phyloP scores from a whole-genome alignment of 2,888 invertebrate species.

The Agrotis clavis region DNA sequence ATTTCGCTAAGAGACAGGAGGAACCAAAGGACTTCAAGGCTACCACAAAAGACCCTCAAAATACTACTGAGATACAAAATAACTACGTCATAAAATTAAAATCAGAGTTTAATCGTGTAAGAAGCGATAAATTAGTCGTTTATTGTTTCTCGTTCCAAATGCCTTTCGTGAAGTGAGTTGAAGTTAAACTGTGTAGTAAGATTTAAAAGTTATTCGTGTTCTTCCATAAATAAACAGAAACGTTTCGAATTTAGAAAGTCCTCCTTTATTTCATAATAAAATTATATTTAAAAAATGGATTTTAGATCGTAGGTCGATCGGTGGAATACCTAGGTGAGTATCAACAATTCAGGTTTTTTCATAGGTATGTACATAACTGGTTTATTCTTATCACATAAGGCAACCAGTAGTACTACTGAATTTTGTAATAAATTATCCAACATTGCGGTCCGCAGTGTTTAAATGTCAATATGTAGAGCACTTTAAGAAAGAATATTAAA shows the following conservation, averaged over 20 bases:
- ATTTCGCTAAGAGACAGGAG: constrained; percentile 59
- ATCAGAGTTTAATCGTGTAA: constrained; percentile 11
- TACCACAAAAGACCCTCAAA: constrained; percentile 47
- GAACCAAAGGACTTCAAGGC: constrained; percentile 61
- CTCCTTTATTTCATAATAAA: background rate
- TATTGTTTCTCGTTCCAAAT: constrained; percentile 9
- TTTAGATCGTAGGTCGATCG: background rate
- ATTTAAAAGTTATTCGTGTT: no score
- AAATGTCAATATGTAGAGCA: constrained; percentile 84
- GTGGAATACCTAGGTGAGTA: no score
- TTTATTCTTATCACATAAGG: constrained; percentile 32
- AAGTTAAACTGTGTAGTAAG: background rate
- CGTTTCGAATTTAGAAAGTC: no score
- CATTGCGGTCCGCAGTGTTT: constrained; percentile 43
- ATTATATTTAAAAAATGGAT: background rate
- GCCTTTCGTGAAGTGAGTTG: background rate
- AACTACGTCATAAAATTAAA: constrained; percentile 22
- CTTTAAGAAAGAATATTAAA: constrained; percentile 83
- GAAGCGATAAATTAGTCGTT: constrained; percentile 13
- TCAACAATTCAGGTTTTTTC: background rate
- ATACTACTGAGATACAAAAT: constrained; percentile 34
- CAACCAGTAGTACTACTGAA: constrained; percentile 34
- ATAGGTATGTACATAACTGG: background rate
- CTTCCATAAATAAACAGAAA: no score
- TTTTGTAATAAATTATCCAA: constrained; percentile 58